Evolutionary conservation across 1,140 invertebrate species (phyloP), one percentile per base, ranked within the genome.

Genomic region (Aphelenchoides besseyi): DNA sequence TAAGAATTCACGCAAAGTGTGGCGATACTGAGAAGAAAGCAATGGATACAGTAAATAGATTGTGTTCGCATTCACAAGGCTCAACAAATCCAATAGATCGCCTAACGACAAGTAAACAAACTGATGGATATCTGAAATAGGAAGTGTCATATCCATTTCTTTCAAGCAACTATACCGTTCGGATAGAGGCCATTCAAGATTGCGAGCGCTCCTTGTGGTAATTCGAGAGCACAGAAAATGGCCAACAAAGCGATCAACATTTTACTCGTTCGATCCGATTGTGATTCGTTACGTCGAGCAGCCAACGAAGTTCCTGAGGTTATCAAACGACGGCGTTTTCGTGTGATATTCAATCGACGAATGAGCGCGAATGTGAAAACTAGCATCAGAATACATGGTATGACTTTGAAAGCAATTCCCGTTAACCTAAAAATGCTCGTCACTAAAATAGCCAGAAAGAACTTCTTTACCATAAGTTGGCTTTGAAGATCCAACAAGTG

Each of bases 401-500:
- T 78, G 2, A 76, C 75, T 75, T 80, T 18, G 28, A 76, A 64
- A 26, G 26, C 30, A 59, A 29, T 72, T 18, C 61, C 12, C 12
- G 12, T 68, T 9, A 69, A 70, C 69, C 67, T 68, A 64, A 54
- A 74, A 66, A 59, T 16, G n/a, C n/a, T 3, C 23, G 1, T 1
- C 0, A 35, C 62, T 75, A 18, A 76, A 29, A 18, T 35, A 3
- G 5, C 8, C 9, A 28, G 26, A 69, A 68, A 29, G n/a, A 8
- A 68, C n/a, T 9, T 0, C 2, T 0, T 8, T 16, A n/a, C 78
- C 78, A 79, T 29, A 79, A 61, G 70, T 79, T 79, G 26, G 71
- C 52, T 52, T 79, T 79, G 62, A 79, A 79, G 32, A 82, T 59
- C 30, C 75, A 70, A 71, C 78, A 79, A 2, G 72, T 82, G 59